Conservation (phyloP, 2,113 vertebrate genomes). For the Eleginops maclovinus region DNA sequence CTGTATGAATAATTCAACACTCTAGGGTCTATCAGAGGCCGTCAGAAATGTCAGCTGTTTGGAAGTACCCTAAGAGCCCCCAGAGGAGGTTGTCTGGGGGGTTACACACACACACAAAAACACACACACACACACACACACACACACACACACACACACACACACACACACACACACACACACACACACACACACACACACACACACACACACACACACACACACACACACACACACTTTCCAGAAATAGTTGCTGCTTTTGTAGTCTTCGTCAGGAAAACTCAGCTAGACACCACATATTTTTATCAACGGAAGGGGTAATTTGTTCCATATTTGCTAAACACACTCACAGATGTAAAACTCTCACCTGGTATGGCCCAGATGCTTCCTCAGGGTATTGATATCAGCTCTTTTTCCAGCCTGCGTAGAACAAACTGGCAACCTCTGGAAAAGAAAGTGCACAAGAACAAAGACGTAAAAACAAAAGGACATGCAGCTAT, state of each 20-base stretch:
- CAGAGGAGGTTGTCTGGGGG: conserved; percentile 65
- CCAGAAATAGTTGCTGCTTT: no score
- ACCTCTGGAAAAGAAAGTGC: conserved; percentile 36
- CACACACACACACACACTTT: conserved; percentile 29
- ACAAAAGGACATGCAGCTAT: conserved; percentile 13
- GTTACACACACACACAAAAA: conserved; percentile 26
- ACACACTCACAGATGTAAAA: conserved; percentile 25
- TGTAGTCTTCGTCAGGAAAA: not conserved
- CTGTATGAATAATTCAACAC: conserved; percentile 81
- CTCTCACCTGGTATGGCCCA: conserved; percentile 80
- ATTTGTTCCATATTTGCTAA: conserved; percentile 18
- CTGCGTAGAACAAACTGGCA: conserved; percentile 38
- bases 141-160: conserved; percentile 23
- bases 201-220: conserved; percentile 23
- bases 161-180: conserved; percentile 24
- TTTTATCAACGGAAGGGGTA: conserved; percentile 1
- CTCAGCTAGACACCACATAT: not conserved
- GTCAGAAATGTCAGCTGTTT: conserved; percentile 81
- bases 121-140: conserved; percentile 32
- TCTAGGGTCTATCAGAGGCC: conserved; percentile 72
- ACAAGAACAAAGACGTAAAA: conserved; percentile 28
- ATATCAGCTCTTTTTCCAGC: conserved; percentile 67
- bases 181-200: conserved; percentile 31
- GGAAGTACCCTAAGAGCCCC: conserved; percentile 66
- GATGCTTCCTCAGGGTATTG: conserved; percentile 72